Base-by-base conservation (phyloP, 2,888 invertebrate genomes). In the Coelopa pilipes region DNA sequence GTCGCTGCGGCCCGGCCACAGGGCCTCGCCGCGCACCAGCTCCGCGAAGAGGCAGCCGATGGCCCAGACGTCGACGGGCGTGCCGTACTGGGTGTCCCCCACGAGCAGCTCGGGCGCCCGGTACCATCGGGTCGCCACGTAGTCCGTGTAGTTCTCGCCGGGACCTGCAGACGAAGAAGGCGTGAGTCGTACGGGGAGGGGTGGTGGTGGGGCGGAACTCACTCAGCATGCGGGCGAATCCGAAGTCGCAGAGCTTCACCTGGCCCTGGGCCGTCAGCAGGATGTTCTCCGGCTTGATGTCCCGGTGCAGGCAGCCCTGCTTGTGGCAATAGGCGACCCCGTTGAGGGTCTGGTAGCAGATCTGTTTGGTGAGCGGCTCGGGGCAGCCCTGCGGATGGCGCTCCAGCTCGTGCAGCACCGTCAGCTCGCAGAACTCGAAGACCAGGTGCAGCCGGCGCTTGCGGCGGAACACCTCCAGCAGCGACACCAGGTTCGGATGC, bases 121-220 rank as follows among this genome's bases (percentile, higher is more conserved):
- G 89, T 99, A 99, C 99, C 99, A 99, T 72, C 99, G 90, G 53
- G 99, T 99, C 62, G 99, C 99, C 79, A 99, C 99, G 88, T 99
- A 99, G 88, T 99, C 99, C 71, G 99, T 99, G 88, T 98, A 99
- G 87, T 97, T 96, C 90, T 99, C 99, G 0, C 96, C 97, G 0
- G 98, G 97, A 88, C 93, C 95, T 93, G 45, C 10, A n/a, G 17
- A 34, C 2, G 34, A 34, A 7, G 34, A 7, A 34, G 34, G 34
- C 4, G 34, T 4, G 4, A 7, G 34, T 4, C 34, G 34, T 34
- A 2, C 2, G 7, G 34, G 4, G 34, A 34, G 34, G 7, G 34
- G 34, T 34, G 4, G 34, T 34, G 34, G 34, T 7, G 34, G 34
- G 53, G 10, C 17, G 9, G 21, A 49, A 79, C 80, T 88, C 89